These are phyloP conservation scores for Typhlichthys subterraneus DNA, from an alignment of 2,797 vertebrate species.

Conservation along the genomic window DNA sequence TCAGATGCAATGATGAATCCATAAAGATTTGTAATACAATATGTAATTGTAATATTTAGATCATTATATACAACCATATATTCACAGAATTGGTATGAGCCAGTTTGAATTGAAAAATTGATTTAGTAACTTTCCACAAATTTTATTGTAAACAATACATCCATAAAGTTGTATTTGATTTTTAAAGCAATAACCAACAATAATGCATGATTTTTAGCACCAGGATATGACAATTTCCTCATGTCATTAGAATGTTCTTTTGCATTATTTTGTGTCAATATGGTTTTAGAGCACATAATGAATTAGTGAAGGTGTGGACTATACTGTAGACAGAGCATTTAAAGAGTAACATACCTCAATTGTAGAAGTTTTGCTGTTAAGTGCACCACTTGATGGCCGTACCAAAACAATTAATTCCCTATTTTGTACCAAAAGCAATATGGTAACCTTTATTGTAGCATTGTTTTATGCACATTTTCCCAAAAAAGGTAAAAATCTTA, in stretches of 20 bases:
- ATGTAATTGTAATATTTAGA: not conserved
- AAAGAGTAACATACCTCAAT: not conserved
- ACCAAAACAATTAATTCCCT: not conserved
- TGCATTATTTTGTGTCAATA: constrained; percentile 27
- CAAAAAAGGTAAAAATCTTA: constrained; percentile 17
- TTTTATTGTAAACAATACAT: constrained; percentile 83
- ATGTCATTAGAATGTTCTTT: constrained; percentile 41
- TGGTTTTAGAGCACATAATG: constrained; percentile 26
- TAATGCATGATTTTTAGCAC: constrained; percentile 87
- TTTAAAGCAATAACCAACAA: constrained; percentile 92
- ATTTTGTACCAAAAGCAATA: constrained; percentile 13
- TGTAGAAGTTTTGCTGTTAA: not conserved
- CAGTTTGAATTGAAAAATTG: constrained; percentile 13
- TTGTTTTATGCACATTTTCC: constrained; percentile 27
- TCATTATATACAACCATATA: not conserved
- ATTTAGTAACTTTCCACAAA: constrained; percentile 46
- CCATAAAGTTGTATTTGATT: constrained; percentile 90
- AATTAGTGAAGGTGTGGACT: constrained; percentile 15
- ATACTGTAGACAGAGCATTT: constrained; percentile 8
- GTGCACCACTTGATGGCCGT: constrained; percentile 38
- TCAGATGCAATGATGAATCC: not conserved
- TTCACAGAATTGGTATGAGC: constrained; percentile 5
- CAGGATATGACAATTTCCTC: constrained; percentile 69
- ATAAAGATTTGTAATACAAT: not conserved
- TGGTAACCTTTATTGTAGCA: constrained; percentile 45